Base-by-base conservation (phyloP, 1,140 invertebrate species). In the Apis cerana region DNA sequence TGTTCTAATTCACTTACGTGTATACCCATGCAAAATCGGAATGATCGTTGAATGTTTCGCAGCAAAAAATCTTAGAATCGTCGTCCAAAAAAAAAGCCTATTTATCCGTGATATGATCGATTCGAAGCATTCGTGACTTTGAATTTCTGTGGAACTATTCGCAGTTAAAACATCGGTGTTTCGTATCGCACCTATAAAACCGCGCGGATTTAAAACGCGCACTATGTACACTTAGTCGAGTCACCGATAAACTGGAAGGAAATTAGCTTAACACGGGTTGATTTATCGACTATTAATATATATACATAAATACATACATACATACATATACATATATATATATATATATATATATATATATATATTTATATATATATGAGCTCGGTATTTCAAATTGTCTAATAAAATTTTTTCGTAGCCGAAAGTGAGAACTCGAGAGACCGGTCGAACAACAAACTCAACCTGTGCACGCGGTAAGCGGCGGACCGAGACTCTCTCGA, bases 371-470 rank as follows among this genome's bases (percentile, higher is more conserved):
- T 43, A 7, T 43, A 43, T 43, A 43, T 43, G 0, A 43, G 33
- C 33, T 7, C 33, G 33, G 5, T 74, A 74, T 80, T 56, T 74
- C 33, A 48, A 50, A 12, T 56, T 15, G 10, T 21, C 27, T 21
- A 64, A 12, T n/a, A 1, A n/a, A 17, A 71, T 11, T 80, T 80
- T 75, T 65, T 65, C 33, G 69, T 52, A 15, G 13, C 77, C 78
- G 68, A 71, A 76, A 61, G 56, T 65, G 71, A 70, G 68, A 79
- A 62, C 54, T 72, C 71, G 72, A 69, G 62, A 56, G 74, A 84
- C 78, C 81, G 85, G 85, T 82, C 70, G 92, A 91, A 89, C 92
- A 92, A 93, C 92, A 91, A 93, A 92, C 91, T 91, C 91, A 85
- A 91, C 89, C 89, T 82, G 91, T 88, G 83, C 88, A 43, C 33